These are phyloP conservation scores for Anguilla japonica DNA, from an alignment of 2,113 vertebrate genomes.

Conservation along the genomic window DNA sequence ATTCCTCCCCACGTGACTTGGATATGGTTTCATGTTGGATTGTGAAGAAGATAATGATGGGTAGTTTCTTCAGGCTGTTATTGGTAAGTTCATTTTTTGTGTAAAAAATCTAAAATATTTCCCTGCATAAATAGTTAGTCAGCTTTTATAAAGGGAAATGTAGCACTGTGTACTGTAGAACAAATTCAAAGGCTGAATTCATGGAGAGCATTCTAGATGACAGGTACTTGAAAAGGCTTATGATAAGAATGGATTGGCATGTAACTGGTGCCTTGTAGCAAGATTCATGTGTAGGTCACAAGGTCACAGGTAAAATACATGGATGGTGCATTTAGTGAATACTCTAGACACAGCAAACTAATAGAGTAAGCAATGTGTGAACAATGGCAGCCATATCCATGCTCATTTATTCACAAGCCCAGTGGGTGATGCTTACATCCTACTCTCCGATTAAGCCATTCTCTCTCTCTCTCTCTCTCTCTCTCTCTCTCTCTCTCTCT, in stretches of 20 bases:
- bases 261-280: not conserved
- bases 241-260: not conserved
- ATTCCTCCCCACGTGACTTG: not conserved
- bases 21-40: not conserved
- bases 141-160: not conserved
- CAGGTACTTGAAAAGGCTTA: not conserved
- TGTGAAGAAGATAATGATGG: not conserved
- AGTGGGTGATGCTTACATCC: constrained; percentile 40
- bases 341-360: constrained; percentile 3
- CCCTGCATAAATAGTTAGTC: not conserved
- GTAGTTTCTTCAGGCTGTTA: not conserved
- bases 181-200: too few species aligned
- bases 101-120: not conserved
- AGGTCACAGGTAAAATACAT: not conserved
- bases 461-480: constrained; percentile 29
- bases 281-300: not conserved
- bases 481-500: constrained; percentile 24
- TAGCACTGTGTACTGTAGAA: not conserved
- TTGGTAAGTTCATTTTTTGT: not conserved
- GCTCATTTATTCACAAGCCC: constrained; percentile 50
- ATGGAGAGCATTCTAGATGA: not conserved
- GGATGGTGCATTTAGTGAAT: not conserved
- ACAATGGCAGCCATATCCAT: constrained; percentile 24
- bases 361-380: constrained; percentile 2
- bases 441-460: constrained; percentile 35